Evolutionary conservation across 2,888 invertebrate species (phyloP), one percentile per base, ranked within the genome.

Genomic region (Pachydiplax longipennis): DNA sequence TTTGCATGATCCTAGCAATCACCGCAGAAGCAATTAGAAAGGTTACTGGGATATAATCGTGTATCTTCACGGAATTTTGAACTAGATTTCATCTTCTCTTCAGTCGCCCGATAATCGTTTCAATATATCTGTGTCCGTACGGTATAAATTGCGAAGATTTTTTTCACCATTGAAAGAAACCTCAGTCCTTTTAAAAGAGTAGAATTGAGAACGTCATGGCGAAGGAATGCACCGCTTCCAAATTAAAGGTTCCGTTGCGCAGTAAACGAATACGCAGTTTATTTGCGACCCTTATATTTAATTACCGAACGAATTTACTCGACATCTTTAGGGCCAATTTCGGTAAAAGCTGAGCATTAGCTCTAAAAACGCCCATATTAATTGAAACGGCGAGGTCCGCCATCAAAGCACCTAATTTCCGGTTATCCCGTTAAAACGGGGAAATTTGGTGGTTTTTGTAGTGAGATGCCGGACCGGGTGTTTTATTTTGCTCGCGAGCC

Each of bases 341-440:
- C 2, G 31, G 25, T 0, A 73, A 73, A 73, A 13, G 31, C 73
- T 13, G 31, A 73, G 3, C 12, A 73, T 31, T 3, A 31, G 15
- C 31, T 18, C 53, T 31, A 5, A 73, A 2, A 73, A 73, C 73
- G 73, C 31, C 25, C 25, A 10, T 13, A 31, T 73, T 31, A 73
- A 73, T 25, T 13, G 73, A 25, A 31, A 73, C 73, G 25, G 31
- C 65, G 25, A 65, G n/a, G 5, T 44, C 44, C 10, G 44, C 53
- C 53, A 53, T 53, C 53, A 53, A 18, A 25, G 2, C 73, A 31
- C 73, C 73, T 73, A 73, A 73, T 73, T 73, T 73, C 73, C 61
- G 87, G 87, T 65, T 37, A 87, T 31, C 37, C 53, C 82, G 53
- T 18, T 83, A 53, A 83, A 48, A 53, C 37, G 87, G 48, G 87